Evolutionary conservation across 2,113 vertebrate genomes (phyloP).

Genomic region (Sylvietta virens): DNA sequence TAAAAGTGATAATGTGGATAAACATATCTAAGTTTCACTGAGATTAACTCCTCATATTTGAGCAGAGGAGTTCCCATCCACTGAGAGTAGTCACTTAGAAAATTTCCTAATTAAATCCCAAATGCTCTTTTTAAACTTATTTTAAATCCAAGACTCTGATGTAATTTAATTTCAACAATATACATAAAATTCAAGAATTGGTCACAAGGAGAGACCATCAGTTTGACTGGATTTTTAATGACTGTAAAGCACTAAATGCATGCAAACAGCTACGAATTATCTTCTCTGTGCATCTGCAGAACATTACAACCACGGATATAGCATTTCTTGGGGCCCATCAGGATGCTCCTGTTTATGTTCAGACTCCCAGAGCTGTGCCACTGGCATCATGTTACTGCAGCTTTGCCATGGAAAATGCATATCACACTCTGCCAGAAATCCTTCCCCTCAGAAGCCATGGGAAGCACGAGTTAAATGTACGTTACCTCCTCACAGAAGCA

Average conservation of each 20-base stretch:
- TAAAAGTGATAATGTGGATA: background rate
- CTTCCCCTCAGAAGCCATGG: background rate
- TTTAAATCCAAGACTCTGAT: background rate
- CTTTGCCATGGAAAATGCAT: background rate
- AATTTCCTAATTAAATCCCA: background rate
- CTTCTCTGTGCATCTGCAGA: background rate
- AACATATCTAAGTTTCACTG: background rate
- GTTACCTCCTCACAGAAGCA: background rate
- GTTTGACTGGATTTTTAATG: background rate
- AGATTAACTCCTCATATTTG: background rate
- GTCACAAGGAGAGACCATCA: background rate
- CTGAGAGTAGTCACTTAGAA: background rate
- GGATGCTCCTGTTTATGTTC: background rate
- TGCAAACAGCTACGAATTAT: background rate
- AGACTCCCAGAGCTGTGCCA: background rate
- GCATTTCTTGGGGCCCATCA: background rate
- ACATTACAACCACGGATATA: fast-evolving
- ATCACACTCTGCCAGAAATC: background rate
- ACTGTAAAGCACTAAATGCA: background rate
- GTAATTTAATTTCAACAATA: background rate
- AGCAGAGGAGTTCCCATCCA: background rate
- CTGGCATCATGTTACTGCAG: background rate
- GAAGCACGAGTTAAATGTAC: background rate
- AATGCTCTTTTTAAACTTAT: background rate
- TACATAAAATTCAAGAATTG: background rate